Conservation (phyloP, 2,888 invertebrate genomes). For the Cremastobaeus sp. region DNA sequence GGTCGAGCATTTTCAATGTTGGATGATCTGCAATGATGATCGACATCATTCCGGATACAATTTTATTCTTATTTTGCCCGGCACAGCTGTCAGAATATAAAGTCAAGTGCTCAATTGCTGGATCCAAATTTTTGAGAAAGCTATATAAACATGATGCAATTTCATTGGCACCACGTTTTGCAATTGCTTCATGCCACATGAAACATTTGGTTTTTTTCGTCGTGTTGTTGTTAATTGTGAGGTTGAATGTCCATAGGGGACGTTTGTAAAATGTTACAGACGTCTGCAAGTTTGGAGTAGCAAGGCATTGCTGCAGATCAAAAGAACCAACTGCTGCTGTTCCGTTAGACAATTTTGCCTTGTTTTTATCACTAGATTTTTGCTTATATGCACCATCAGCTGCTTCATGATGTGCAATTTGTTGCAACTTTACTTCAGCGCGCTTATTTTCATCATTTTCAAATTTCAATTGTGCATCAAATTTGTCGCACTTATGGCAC, state of each 20-base stretch:
- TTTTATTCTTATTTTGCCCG: constrained; percentile 41
- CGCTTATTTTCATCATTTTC: no score
- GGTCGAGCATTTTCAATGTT: constrained; percentile 14
- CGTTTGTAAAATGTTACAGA: no score
- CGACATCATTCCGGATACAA: background rate
- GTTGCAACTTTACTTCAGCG: background rate
- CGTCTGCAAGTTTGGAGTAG: no score
- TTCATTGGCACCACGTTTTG: constrained; percentile 63
- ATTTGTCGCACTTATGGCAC: constrained; percentile 46
- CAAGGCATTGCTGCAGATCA: no score
- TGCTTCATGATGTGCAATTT: constrained; percentile 1
- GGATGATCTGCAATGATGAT: background rate
- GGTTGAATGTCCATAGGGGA: constrained; percentile 65
- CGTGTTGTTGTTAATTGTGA: constrained; percentile 63
- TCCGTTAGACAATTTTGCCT: no score
- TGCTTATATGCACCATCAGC: no score
- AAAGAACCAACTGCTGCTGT: no score
- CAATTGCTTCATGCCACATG: constrained; percentile 67
- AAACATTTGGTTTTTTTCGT: constrained; percentile 56
- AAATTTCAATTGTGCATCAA: constrained; percentile 6
- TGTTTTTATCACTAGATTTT: no score
- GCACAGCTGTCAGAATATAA: constrained; percentile 58
- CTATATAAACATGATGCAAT: constrained; percentile 61
- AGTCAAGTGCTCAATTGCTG: constrained; percentile 34
- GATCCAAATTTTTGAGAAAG: constrained; percentile 32